A percentile compares a stretch with the other conserved stretches of the same genome.
Evolutionary conservation across 2,888 invertebrate genomes (phyloP).

Genomic region (Myopa testacea): DNA sequence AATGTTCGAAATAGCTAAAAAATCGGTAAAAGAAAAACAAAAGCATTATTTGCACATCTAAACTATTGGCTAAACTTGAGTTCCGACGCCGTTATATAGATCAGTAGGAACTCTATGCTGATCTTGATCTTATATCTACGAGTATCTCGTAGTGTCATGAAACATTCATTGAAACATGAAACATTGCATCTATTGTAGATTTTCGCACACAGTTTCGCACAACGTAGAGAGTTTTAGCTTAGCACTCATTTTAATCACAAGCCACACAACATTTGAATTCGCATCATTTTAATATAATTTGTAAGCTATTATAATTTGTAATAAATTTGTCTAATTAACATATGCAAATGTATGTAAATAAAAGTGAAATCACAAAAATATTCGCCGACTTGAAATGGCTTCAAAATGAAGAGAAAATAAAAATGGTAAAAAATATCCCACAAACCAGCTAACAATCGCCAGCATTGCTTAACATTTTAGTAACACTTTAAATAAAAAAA

Average conservation of each 20-base stretch:
- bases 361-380: constrained; percentile 4
- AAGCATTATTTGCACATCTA: too few relatives aligned
- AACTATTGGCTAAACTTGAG: too few relatives aligned
- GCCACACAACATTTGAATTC: neutral
- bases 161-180: neutral
- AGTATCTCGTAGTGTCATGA: too few relatives aligned
- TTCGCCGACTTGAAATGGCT: neutral
- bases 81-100: too few relatives aligned
- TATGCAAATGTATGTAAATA: constrained; percentile 36
- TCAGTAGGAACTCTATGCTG: too few relatives aligned
- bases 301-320: neutral
- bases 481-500: constrained; percentile 13
- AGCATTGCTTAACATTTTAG: constrained; percentile 27
- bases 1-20: too few relatives aligned
- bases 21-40: too few relatives aligned
- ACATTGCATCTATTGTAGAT: neutral
- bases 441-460: constrained; percentile 54
- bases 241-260: constrained; percentile 27
- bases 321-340: neutral
- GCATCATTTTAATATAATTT: neutral
- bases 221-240: constrained; percentile 6
- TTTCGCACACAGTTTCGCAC: constrained; percentile 20
- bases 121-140: too few relatives aligned
- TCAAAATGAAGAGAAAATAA: constrained; percentile 7
- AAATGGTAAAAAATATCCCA: constrained; percentile 34